Evolutionary conservation across 2,888 invertebrate genomes (phyloP).

Genomic region (Sinodicranocentrus sp.): DNA sequence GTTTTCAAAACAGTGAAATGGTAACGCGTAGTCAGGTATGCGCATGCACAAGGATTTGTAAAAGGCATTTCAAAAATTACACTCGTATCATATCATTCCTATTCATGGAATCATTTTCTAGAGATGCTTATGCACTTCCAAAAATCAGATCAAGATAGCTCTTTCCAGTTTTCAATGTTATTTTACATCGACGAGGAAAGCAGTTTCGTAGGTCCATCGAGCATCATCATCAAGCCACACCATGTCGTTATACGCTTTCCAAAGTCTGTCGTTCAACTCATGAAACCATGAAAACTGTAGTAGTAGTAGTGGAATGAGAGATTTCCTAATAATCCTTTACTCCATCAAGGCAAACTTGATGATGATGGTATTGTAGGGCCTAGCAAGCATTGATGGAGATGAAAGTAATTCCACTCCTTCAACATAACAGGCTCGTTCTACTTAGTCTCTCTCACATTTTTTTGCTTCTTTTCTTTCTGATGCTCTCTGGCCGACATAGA

Average conservation of each 20-base stretch:
- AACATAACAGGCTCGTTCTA: conserved; percentile 5
- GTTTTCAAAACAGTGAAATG: too few species aligned
- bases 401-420: conserved; percentile 16
- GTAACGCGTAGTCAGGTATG: too few species aligned
- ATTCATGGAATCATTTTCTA: too few species aligned
- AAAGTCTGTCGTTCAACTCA: conserved; percentile 31
- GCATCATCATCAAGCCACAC: conserved; percentile 26
- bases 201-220: background rate
- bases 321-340: conserved; percentile 57
- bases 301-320: conserved; percentile 44
- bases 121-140: too few species aligned
- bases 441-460: conserved; percentile 2
- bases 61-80: too few species aligned
- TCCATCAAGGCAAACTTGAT: conserved; percentile 59
- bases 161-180: too few species aligned
- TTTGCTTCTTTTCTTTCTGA: conserved; percentile 20
- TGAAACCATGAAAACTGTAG: conserved; percentile 44
- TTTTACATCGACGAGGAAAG: too few species aligned
- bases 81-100: too few species aligned
- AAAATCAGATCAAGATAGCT: too few species aligned
- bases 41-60: too few species aligned
- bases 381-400: conserved; percentile 31
- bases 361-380: conserved; percentile 44
- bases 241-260: conserved; percentile 31
- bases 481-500: conserved; percentile 48